Evolutionary conservation across 2,888 invertebrate species (phyloP).

Genomic region (Torymus auratus): DNA sequence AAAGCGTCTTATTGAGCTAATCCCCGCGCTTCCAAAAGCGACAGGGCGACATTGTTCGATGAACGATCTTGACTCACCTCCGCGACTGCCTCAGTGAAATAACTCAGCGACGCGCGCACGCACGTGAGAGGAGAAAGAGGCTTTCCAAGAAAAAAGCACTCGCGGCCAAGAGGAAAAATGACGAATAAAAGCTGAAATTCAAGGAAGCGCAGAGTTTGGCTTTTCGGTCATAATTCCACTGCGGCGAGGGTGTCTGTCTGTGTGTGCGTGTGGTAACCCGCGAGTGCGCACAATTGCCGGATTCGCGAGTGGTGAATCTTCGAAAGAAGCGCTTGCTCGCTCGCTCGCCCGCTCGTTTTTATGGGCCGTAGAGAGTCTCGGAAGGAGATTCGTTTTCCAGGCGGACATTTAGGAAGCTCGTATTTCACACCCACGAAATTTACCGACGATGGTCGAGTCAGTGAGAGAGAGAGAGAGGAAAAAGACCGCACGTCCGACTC

Average conservation of each 20-base stretch:
- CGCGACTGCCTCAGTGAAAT: slow-evolving; percentile 26
- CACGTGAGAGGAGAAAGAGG: neutral
- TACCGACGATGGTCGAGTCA: slow-evolving; percentile 45
- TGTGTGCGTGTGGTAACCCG: neutral
- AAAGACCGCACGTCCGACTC: slow-evolving; percentile 15
- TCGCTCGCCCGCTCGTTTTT: slow-evolving; percentile 56
- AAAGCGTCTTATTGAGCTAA: slow-evolving; percentile 45
- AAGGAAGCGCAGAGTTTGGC: slow-evolving; percentile 7
- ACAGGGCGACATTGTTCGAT: slow-evolving; percentile 48
- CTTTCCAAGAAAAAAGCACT: slow-evolving; percentile 16
- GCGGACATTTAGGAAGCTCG: slow-evolving; percentile 60
- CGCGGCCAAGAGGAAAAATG: neutral
- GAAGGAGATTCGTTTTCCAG: slow-evolving; percentile 56
- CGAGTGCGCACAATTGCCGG: slow-evolving; percentile 55
- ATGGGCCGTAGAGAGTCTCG: slow-evolving; percentile 54
- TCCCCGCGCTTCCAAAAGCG: slow-evolving; percentile 19
- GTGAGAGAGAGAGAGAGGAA: slow-evolving; percentile 1
- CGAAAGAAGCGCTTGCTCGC: slow-evolving; percentile 24
- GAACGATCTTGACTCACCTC: slow-evolving; percentile 43
- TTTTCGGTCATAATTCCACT: neutral
- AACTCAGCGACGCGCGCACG: slow-evolving; percentile 18
- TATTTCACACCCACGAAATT: slow-evolving; percentile 64
- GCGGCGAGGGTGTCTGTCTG: neutral
- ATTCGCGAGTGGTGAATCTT: slow-evolving; percentile 55
- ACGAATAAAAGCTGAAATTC: slow-evolving; percentile 1